Evolutionary conservation across 1,140 invertebrate genomes (phyloP).

Genomic region (Drosophila pectinifera): DNA sequence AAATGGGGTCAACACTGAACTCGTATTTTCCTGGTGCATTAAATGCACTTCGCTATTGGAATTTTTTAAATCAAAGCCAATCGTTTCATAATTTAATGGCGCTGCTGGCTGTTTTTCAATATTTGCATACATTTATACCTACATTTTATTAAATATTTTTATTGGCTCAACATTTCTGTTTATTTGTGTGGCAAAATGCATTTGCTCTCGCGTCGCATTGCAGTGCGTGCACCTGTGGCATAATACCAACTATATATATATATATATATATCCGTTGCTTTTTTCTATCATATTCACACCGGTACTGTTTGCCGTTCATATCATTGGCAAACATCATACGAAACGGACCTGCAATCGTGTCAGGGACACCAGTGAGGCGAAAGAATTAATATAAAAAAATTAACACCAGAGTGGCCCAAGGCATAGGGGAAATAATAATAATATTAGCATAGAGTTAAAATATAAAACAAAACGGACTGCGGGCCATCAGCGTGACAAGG

Average conservation of each 20-base stretch:
- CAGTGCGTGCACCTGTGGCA: constrained; percentile 51
- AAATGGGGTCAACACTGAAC: neutral
- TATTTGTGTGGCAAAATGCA: constrained; percentile 46
- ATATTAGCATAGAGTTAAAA: constrained; percentile 51
- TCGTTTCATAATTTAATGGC: constrained; percentile 18
- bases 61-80: constrained; percentile 40
- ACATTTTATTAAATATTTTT: constrained; percentile 46
- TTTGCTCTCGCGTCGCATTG: constrained; percentile 40
- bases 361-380: constrained; percentile 29
- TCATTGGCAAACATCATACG: constrained; percentile 41
- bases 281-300: constrained; percentile 31
- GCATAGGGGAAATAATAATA: constrained; percentile 33
- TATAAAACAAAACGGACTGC: constrained; percentile 2
- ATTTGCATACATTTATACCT: constrained; percentile 11
- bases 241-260: neutral
- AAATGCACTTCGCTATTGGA: neutral
- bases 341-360: constrained; percentile 32
- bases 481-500: constrained; percentile 21
- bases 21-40: neutral
- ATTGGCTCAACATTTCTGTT: constrained; percentile 22
- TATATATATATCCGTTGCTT: neutral
- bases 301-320: constrained; percentile 31
- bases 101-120: constrained; percentile 1
- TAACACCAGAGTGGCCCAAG: constrained; percentile 10
- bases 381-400: constrained; percentile 36